Base-by-base conservation (phyloP, 2,888 invertebrate species). In the Aporophyla nigra region DNA sequence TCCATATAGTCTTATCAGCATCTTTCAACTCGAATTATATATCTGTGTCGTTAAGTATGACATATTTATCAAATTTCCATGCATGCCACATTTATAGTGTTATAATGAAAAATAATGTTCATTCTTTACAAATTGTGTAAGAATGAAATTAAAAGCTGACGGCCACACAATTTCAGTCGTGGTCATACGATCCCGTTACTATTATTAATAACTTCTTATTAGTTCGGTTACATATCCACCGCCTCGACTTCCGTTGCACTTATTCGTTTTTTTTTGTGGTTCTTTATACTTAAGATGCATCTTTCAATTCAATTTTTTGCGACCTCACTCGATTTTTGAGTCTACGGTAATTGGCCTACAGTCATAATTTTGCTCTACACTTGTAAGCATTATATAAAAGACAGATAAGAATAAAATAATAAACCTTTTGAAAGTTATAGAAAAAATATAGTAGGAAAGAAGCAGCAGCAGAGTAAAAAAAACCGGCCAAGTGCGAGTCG, bases 171-270 rank as follows among this genome's bases (percentile, higher is more conserved):
- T 69, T 56, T 65, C 33, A 65, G 54, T 51, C 63, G 65, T 19
- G 58, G 53, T 49, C 21, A 67, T 49, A n/a, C 21, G 33, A 78
- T 65, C 14, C 65, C 27, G 10, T 62, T 79, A 56, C 14, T 74
- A 83, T 74, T 68, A 80, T 82, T 71, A 63, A 51, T 71, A 59
- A 59, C 53, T 43, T 82, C 58, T 33, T 82, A 53, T 79, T 40
- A 46, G 56, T 63, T 63, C 33, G 24, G 63, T 46, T 66, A 33
- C 51, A 53, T 62, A 84, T 61, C 40, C 33, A 66, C 70, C 56
- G 40, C 66, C 10, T 51, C 51, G 27, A 74, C 69, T 70, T 82
- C 69, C 69, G 68, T 63, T 83, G 49, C 46, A 80, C 21, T 68
- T 33, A 71, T 78, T 51, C 6, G 43, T 33, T 24, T 51, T 79